Base-by-base conservation (phyloP, 1,140 invertebrate species). In the Cydia splendana region DNA sequence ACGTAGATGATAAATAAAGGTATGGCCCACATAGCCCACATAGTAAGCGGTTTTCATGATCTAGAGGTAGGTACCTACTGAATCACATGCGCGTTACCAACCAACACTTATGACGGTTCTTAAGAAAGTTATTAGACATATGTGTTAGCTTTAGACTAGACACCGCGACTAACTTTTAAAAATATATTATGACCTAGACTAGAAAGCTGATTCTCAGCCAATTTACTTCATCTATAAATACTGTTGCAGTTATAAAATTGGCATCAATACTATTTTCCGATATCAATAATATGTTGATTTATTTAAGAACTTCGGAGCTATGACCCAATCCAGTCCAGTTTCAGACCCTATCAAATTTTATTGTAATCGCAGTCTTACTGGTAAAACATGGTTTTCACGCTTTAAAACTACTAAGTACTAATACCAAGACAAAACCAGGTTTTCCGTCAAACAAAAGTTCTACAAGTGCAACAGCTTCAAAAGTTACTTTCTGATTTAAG, bases 171-270 rank as follows among this genome's bases (percentile, higher is more conserved):
- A 62, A 24, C n/a, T 62, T 24, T 62, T 62, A 62, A 62, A 62
- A 62, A 62, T 62, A 62, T 62, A 62, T 62, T 62, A 48, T 9
- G 57, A 20, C 3, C 57, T 12, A 24, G 57, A 62, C 57, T 62
- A 62, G 57, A 62, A 62, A 62, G 57, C 57, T 62, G 57, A 62
- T 62, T 62, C 57, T 62, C 20, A 24, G 57, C 57, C 57, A 62
- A 62, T 62, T 62, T 62, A 62, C 57, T 62, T 62, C 20, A 62
- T 12, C 57, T 62, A 62, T 62, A 24, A 62, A 62, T 62, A 62
- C 9, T 24, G 10, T 10, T 24, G 20, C 20, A 62, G 20, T 62
- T 20, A 62, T 62, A 62, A 62, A 62, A 62, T 62, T 62, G 57
- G 57, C 28, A 34, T 71, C 28, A 12, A 71, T n/a, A 30, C 67